These are phyloP conservation scores for Acanthurus leucopareius DNA, from an alignment of 2,797 vertebrate species.

Conservation along the genomic window DNA sequence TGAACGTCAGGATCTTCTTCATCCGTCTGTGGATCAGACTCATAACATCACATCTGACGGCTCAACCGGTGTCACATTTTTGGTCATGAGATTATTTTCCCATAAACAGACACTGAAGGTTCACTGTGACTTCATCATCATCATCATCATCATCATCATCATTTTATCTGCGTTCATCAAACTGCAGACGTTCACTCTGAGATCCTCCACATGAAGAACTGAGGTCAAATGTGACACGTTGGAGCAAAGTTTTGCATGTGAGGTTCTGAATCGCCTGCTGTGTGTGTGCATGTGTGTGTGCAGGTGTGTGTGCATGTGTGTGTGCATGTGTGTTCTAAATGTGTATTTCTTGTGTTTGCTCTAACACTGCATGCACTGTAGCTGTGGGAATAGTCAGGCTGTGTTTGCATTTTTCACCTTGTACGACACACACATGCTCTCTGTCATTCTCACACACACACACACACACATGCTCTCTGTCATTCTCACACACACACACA, in stretches of 20 bases:
- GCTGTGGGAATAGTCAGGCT: constrained; percentile 35
- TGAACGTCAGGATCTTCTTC: too few species aligned
- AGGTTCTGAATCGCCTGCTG: constrained; percentile 12
- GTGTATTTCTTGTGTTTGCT: background rate
- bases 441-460: background rate
- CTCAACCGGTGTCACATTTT: too few species aligned
- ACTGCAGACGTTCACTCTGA: too few species aligned
- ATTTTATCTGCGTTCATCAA: too few species aligned
- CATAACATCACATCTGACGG: too few species aligned
- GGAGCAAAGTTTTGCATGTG: background rate
- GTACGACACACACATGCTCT: background rate
- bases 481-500: constrained; percentile 2
- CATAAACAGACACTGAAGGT: too few species aligned
- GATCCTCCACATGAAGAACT: too few species aligned
- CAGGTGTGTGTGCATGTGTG: constrained; percentile 10
- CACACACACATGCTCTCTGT: background rate
- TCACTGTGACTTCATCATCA: too few species aligned
- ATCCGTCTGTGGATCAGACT: too few species aligned
- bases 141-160: too few species aligned
- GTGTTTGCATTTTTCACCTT: constrained; percentile 49
- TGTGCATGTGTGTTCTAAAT: background rate
- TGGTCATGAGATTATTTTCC: too few species aligned
- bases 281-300: constrained; percentile 10
- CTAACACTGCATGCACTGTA: background rate
- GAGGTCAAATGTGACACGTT: too few species aligned